Evolutionary conservation across 2,797 vertebrate species (phyloP), one percentile per base, ranked within the genome.

Genomic region (Masticophis lateralis): DNA sequence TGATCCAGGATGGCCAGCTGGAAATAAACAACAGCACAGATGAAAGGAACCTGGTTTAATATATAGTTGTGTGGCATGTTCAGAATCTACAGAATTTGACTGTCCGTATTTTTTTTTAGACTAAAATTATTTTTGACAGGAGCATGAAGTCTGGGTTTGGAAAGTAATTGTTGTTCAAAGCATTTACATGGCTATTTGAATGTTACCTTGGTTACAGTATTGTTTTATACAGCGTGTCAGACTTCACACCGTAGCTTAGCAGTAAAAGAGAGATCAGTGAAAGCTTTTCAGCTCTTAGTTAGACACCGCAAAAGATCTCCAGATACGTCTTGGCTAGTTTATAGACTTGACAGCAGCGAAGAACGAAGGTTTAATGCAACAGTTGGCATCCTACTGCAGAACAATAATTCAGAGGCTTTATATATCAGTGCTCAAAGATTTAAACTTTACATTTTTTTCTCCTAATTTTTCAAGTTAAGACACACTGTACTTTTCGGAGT

Each of bases 161-260:
- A 87, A 66, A 55, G 6, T 47, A 56, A 69, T 66, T 9, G 16
- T 69, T 86, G 47, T 61, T 61, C 93, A 47, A 96, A 94, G 96
- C 97, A 95, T 97, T 97, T 96, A 95, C 93, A 95, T 95, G 89
- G 56, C 6, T 95, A 96, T 95, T 97, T 94, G 87, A 94, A 43
- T 37, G 96, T 69, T 47, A 22, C 91, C 95, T 92, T 90, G 94
- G 94, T 96, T 97, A 74, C 69, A 74, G 32, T 74, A 97, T 96
- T 91, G 94, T 94, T 96, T 92, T 61, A 83, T 94, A 97, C 90
- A 92, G 79, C 10, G 22, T 83, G 79, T 83, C 79, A 83, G 43
- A 25, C 43, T 83, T 83, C 79, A 47, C 43, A 83, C 9, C 20
- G 2, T 47, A 47, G 20, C 22, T 47, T 47, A 83, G 43, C 43